Base-by-base conservation (phyloP, 2,888 invertebrate genomes). In the Hymenopus coronatus region DNA sequence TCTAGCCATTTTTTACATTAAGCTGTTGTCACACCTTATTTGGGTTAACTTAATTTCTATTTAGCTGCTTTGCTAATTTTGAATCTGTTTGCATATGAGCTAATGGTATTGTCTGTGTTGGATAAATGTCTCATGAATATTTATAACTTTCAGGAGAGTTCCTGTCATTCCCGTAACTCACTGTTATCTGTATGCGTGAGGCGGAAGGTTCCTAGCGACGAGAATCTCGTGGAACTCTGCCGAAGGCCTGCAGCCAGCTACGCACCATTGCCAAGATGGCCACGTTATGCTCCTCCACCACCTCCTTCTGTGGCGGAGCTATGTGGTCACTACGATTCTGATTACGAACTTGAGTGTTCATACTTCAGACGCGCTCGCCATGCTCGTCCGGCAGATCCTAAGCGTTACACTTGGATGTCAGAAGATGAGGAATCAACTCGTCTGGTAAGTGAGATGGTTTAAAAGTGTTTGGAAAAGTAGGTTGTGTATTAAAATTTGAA, bases 111-210 rank as follows among this genome's bases (percentile, higher is more conserved):
- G 12, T 6, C 1, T 40, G 12, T 40, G 40, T 40, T 40, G 1
- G 9, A 12, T 40, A 40, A 1, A 40, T 40, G 40, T 40, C 12
- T 40, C 12, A 40, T 40, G 0, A 40, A 40, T 40, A 40, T 70
- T 70, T 20, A 2, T 70, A 40, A 40, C 27, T 91, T 90, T 3
- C 91, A 92, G 92, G 92, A 92, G 84, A 91, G 92, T 87, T 94
- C 95, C 91, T 95, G 95, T 92, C 95, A 95, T 92, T 96, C 96
- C 92, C 95, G 96, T 15, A 84, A 89, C 87, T 97, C 97, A 91
- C 96, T 98, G 92, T 94, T 98, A 92, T 97, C 98, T 92, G 97
- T 97, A 90, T 98, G 98, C 94, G 97, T 98, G 91, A 96, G 97
- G 91, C 95, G 97, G 92, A 96, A 97, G 92, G 97, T 96, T 91